A percentile compares a stretch with the other conserved stretches of the same genome.
Evolutionary conservation across 2,888 invertebrate species (phyloP).

Genomic region (Bombylius major): DNA sequence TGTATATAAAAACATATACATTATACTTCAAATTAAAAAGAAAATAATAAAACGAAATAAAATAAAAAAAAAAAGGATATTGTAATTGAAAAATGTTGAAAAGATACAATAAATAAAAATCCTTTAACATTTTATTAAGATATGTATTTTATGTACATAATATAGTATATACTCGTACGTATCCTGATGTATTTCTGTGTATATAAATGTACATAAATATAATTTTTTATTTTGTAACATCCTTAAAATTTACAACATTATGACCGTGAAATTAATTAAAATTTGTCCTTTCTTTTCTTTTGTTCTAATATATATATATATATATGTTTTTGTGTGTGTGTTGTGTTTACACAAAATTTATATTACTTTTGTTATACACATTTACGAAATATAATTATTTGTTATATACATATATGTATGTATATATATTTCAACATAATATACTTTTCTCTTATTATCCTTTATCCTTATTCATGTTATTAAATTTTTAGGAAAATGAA

Average conservation of each 20-base stretch:
- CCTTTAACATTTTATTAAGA: no score
- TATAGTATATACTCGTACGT: not conserved
- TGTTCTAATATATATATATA: not conserved
- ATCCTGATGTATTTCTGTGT: not conserved
- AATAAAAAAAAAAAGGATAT: no score
- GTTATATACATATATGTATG: not conserved
- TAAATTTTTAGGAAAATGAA: not conserved
- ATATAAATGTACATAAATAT: not conserved
- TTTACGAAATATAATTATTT: no score
- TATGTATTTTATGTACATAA: no score
- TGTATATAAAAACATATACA: no score
- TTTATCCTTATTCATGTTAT: not conserved
- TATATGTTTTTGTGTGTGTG: not conserved
- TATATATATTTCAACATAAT: not conserved
- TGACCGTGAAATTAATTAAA: not conserved
- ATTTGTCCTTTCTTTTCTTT: not conserved
- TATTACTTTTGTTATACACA: no score
- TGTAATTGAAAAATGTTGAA: no score
- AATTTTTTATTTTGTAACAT: not conserved
- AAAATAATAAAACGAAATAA: no score
- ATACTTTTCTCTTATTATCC: no score
- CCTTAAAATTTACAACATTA: not conserved
- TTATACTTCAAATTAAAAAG: no score
- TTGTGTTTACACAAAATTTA: no score
- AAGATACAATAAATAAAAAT: no score